Evolutionary conservation across 1,140 invertebrate genomes (phyloP).

Genomic region (Zelostemma sp.): DNA sequence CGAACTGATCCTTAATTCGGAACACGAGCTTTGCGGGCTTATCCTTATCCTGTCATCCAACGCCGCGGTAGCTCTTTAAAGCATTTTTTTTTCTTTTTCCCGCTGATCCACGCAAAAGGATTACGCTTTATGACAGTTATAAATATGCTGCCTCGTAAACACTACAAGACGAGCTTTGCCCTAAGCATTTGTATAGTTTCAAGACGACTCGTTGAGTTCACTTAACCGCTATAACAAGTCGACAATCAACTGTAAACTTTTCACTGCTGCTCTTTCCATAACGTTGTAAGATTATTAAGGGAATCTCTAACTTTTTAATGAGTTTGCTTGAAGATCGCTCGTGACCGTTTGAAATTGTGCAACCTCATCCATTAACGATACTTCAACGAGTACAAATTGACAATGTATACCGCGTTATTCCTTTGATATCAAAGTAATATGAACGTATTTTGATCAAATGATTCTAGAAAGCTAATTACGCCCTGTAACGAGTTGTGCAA

Average conservation of each 20-base stretch:
- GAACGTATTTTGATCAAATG: too few species aligned
- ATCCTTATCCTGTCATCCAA: slow-evolving; percentile 16
- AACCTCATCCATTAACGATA: too few species aligned
- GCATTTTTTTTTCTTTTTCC: slow-evolving; percentile 1
- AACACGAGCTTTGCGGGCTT: slow-evolving; percentile 14
- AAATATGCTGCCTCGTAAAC: slow-evolving; percentile 6
- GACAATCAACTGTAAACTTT: not conserved
- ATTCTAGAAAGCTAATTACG: too few species aligned
- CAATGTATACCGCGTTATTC: too few species aligned
- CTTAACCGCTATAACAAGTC: not conserved
- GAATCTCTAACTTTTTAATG: not conserved
- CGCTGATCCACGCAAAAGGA: not conserved
- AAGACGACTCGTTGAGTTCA: not conserved
- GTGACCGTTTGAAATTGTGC: not conserved
- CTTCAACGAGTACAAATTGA: not conserved
- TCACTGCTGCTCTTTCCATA: not conserved
- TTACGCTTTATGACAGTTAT: slow-evolving; percentile 9
- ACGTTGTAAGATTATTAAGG: not conserved
- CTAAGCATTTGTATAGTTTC: slow-evolving; percentile 2
- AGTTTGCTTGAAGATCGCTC: not conserved
- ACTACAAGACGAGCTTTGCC: slow-evolving; percentile 5
- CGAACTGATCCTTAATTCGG: slow-evolving; percentile 17
- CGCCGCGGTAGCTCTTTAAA: slow-evolving; percentile 3
- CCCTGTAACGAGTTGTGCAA: too few species aligned
- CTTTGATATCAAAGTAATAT: too few species aligned